A percentile compares a stretch with the other conserved stretches of the same genome.
These are phyloP conservation scores for Leistus spinibarbis DNA, from an alignment of 2,888 invertebrate species.

Conservation along the genomic window DNA sequence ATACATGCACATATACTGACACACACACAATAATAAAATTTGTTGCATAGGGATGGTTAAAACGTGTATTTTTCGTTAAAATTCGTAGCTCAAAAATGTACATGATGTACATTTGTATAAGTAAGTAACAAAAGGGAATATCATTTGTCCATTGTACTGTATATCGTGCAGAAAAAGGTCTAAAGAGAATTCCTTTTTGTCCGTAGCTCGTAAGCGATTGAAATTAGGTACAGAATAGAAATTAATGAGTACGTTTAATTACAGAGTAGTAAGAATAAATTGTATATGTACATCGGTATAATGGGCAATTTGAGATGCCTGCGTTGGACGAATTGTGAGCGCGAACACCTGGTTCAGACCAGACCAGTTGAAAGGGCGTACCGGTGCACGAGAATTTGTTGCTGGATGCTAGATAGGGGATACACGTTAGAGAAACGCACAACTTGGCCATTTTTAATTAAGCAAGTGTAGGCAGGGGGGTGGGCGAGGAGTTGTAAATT, in stretches of 20 bases:
- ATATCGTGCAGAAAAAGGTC: neutral
- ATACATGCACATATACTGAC: too few species aligned
- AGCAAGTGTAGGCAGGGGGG: neutral
- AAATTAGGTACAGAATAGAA: neutral
- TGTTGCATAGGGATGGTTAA: too few species aligned
- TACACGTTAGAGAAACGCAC: neutral
- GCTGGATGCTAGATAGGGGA: neutral
- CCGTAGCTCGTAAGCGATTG: neutral
- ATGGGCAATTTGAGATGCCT: neutral
- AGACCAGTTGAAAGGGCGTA: neutral
- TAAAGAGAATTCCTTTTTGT: neutral
- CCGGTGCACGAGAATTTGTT: neutral
- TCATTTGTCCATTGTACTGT: neutral
- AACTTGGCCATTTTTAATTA: conserved; percentile 6
- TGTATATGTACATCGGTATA: neutral
- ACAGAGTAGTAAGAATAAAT: neutral
- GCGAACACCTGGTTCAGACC: neutral
- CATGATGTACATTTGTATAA: neutral
- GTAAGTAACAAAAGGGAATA: neutral
- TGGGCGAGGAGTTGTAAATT: neutral
- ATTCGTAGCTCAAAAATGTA: too few species aligned
- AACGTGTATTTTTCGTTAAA: too few species aligned
- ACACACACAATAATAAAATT: too few species aligned
- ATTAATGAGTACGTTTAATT: neutral
- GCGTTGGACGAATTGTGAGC: neutral